Evolutionary conservation across 2,797 vertebrate species (phyloP), one percentile per base, ranked within the genome.

Genomic region (Alcedo atthis): DNA sequence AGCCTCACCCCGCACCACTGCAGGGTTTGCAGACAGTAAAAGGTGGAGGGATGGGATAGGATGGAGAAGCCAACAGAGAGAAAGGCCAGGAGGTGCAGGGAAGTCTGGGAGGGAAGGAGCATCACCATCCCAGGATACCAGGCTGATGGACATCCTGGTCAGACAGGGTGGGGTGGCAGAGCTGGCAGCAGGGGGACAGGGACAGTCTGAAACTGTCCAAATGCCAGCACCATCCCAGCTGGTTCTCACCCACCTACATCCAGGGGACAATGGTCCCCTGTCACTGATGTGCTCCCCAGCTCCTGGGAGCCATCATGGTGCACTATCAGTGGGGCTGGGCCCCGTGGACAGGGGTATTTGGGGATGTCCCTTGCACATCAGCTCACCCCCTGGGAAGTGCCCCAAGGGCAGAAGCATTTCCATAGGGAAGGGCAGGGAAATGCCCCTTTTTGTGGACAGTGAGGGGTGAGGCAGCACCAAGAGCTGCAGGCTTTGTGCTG

Each of bases 111-210:
- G 58, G 48, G 49, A 59, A 78, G 28, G 26, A 42, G 3, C 22
- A 26, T 55, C 54, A 30, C 32, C 28, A 15, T 67, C 46, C 13
- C 2, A 4, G 55, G 59, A 33, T 45, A n/a, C 7, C 17, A 55
- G 53, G 21, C 32, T 66, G 64, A 16, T 37, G 76, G 57, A 24
- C 19, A 75, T 14, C 30, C 46, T 40, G 40, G 24, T 54, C 15
- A 51, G 45, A 15, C 24, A 25, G 43, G 10, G 15, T 21, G 11
- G 12, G 43, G 12, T 15, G 21, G 25, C 43, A 69, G 51, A 13
- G 11, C 54, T 25, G 33, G 77, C 40, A 61, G 37, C 0, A 0
- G 40, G 42, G 9, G 8, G 2, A 18, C 1, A 2, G 35, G 49
- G 30, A 25, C 7, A 35, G 32, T 5, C 35, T 25, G 54, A 55